Evolutionary conservation across 2,888 invertebrate genomes (phyloP).

Genomic region (Drosophila nr. fundita): DNA sequence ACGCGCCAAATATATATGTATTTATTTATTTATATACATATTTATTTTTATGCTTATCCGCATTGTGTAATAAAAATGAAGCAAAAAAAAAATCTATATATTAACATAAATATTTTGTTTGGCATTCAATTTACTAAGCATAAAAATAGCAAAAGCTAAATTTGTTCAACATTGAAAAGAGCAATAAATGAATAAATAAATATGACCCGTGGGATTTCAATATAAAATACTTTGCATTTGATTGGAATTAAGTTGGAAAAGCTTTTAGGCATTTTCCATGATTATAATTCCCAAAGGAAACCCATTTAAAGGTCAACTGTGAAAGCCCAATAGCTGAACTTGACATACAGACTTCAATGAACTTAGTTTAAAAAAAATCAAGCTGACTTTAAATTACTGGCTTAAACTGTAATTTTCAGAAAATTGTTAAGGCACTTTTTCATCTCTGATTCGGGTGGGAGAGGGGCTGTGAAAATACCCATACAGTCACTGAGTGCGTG

Average conservation of each 20-base stretch:
- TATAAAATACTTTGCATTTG: not conserved
- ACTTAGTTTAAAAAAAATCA: not conserved
- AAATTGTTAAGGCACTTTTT: not conserved
- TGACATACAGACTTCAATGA: not conserved
- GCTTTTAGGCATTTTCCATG: not conserved
- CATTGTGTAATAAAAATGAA: slow-evolving; percentile 50
- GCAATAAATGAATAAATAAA: not conserved
- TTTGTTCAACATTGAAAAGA: not conserved
- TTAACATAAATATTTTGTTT: not conserved
- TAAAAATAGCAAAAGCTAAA: not conserved
- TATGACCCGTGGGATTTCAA: not conserved
- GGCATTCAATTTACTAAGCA: not conserved
- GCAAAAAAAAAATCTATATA: too few relatives aligned
- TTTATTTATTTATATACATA: slow-evolving; percentile 19
- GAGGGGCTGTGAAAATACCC: not conserved
- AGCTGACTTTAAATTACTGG: not conserved
- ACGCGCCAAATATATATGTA: slow-evolving; percentile 18
- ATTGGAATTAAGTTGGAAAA: not conserved
- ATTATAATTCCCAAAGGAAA: not conserved
- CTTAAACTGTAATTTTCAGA: not conserved
- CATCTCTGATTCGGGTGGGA: not conserved
- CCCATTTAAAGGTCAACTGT: not conserved
- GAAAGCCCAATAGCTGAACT: not conserved
- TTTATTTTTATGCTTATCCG: slow-evolving; percentile 34
- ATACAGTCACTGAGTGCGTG: not conserved